Evolutionary conservation across 2,888 invertebrate genomes (phyloP), one percentile per base, ranked within the genome.

Genomic region (Cylindroiulus punctatus): DNA sequence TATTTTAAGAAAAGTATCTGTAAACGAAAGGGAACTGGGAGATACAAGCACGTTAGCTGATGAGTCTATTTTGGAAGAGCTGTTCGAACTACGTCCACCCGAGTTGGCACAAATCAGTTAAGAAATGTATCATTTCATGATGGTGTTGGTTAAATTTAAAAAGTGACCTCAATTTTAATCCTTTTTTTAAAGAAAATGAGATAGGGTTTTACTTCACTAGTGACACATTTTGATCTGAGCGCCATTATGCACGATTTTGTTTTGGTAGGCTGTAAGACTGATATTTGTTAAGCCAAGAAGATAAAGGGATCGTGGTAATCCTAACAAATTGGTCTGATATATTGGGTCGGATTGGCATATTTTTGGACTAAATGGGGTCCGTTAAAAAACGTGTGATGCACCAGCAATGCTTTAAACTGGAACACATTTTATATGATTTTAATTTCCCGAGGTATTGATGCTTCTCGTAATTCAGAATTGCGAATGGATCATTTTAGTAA

Each of bases 31-130:
- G 84, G 94, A 98, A 88, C 94, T 99, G 76, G 99, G 99, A 4
- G 99, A 99, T 91, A 94, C 94, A 1, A 96, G 98, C 83, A 98
- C 99, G 0, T 92, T 99, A 88, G 98, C 98, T 42, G 99, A 99
- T 90, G 96, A 96, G 89, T 92, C 93, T n/a, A 95, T 98, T 87
- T 95, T 98, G 32, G 96, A 95, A 52, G 92, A 94, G 88, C 92
- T 97, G 36, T 96, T 97, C 90, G 93, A 94, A 87, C 94, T 94
- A 89, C 93, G 95, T 90, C 95, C 95, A 85, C 89, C 42, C 7
- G 85, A 84, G 22, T 76, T 83, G 86, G 8, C 42, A 2, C 22
- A 36, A 32, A 10, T 36, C 7, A 84, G 36, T 36, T 40, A 40
- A 42, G 17, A 84, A 84, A 84, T 36, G 17, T 26, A 32, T 84